Evolutionary conservation across 1,140 invertebrate species (phyloP), one percentile per base, ranked within the genome.

Genomic region (Palaemon carinicauda): DNA sequence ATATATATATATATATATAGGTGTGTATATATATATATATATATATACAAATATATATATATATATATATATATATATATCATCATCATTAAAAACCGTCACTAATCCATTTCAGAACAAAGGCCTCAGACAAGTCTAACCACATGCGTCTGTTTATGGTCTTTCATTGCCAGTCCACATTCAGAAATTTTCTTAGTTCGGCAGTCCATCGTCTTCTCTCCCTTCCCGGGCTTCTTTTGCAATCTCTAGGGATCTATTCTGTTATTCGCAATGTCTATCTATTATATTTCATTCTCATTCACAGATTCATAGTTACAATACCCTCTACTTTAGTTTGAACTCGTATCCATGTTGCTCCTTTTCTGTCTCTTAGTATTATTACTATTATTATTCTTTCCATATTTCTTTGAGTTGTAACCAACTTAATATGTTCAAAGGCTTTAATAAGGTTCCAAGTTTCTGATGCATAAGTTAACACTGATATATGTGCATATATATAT

Each of bases 21-120:
- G 51, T 52, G 51, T 52, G 51, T 52, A 77, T 52, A 79, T 54
- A 79, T 29, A 56, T 54, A 79, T 54, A 79, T 54, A 79, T 54
- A 79, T 54, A 79, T 54, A 79, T 54, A 79, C 31, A 79, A 27
- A 79, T 54, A 79, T 54, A 79, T 54, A 53, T 54, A 53, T 54
- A 54, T 54, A 54, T 31, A 54, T 3, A 31, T 50, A 74, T 50
- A n/a, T n/a, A n/a, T n/a, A n/a, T 21, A 33, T 50, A 33, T 50
- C 73, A 75, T 17, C n/a, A n/a, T 31, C 31, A 75, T n/a, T n/a
- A 33, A 33, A 33, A 31, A 19, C n/a, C n/a, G n/a, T n/a, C n/a
- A n/a, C n/a, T n/a, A n/a, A n/a, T n/a, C n/a, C n/a, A n/a, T n/a
- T n/a, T n/a, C n/a, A n/a, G n/a, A n/a, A n/a, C n/a, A n/a, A n/a